Base-by-base conservation (phyloP, 2,797 vertebrate species). In the Mus minutoides region DNA sequence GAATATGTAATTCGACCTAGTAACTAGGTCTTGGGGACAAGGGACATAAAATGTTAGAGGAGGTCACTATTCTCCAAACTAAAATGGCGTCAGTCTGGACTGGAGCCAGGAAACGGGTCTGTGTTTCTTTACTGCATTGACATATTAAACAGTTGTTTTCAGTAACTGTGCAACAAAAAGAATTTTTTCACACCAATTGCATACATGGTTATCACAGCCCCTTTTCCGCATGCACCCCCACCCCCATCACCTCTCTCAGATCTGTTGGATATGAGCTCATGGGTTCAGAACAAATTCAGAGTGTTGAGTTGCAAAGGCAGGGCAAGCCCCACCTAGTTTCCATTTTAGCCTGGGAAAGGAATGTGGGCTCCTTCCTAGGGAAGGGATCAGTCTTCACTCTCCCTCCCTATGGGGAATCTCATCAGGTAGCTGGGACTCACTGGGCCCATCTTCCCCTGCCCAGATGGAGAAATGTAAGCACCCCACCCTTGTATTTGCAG, bases 221-320 rank as follows among this genome's bases (percentile, higher is more conserved):
- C 16, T 29, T 31, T 49, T 3, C n/a, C 67, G 40, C 9, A 3
- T 9, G 34, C 2, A 14, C 2, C 19, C 62, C 40, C 14, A 31
- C 46, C 21, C 52, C 7, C 31, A 54, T 24, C 58, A 60, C 21
- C 64, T n/a, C 21, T 14, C 67, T 56, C 5, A 73, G n/a, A 31
- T 88, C 85, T 58, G 9, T 19, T n/a, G 31, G 56, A 26, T 60
- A 24, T 67, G 78, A 67, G 52, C 2, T 83, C 52, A 54, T 14
- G 16, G 6, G 46, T 10, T 49, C 52, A 54, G 43, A 79, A 64
- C 34, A 6, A 43, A 43, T 4, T 17, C 12, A 71, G 73, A 73
- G 4, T 1, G 3, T 1, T 49, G 3, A 26, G 4, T 69, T 4
- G 56, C 4, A 43, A 6, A n/a, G 60, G 56, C 21, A 37, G 56